Percentiles rank a stretch among this genome's conserved stretches.
phyloP scores from a whole-genome alignment of 2,888 invertebrate species.

The Euclidia mi region DNA sequence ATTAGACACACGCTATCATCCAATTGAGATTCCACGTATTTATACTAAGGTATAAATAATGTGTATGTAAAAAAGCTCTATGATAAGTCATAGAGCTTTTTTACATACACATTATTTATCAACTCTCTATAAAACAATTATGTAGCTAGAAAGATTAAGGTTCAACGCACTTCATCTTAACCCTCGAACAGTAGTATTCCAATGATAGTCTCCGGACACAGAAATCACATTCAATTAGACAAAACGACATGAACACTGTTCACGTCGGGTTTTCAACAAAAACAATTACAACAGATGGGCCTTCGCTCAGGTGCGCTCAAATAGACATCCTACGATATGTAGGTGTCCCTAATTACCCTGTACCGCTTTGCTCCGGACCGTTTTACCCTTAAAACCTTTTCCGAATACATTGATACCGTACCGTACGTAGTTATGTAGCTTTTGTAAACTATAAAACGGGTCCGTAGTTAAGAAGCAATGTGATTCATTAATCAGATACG shows the following conservation, averaged over 20 bases:
- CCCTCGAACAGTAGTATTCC: neutral
- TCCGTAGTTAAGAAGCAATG: neutral
- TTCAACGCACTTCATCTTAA: neutral
- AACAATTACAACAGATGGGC: slow-evolving; percentile 13
- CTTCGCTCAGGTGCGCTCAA: slow-evolving; percentile 9
- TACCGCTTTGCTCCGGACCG: slow-evolving; percentile 4
- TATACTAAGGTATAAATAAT: too few species aligned
- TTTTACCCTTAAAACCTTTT: slow-evolving; percentile 9
- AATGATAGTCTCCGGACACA: neutral
- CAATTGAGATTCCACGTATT: too few species aligned
- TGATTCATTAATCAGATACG: neutral
- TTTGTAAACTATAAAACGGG: slow-evolving; percentile 11
- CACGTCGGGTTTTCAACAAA: slow-evolving; percentile 15
- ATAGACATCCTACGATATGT: slow-evolving; percentile 7
- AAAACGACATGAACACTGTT: slow-evolving; percentile 9
- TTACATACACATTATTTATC: too few species aligned
- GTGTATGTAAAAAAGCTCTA: too few species aligned
- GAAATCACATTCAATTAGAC: slow-evolving; percentile 21
- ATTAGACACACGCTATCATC: too few species aligned
- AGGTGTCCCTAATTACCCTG: slow-evolving; percentile 17
- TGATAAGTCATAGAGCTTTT: too few species aligned
- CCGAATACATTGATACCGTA: slow-evolving; percentile 8
- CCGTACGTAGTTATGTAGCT: slow-evolving; percentile 1
- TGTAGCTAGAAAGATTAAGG: too few species aligned
- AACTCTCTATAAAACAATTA: too few species aligned